These are phyloP conservation scores for Heloderma charlesbogerti DNA, from an alignment of 2,113 vertebrate genomes.

Conservation along the genomic window DNA sequence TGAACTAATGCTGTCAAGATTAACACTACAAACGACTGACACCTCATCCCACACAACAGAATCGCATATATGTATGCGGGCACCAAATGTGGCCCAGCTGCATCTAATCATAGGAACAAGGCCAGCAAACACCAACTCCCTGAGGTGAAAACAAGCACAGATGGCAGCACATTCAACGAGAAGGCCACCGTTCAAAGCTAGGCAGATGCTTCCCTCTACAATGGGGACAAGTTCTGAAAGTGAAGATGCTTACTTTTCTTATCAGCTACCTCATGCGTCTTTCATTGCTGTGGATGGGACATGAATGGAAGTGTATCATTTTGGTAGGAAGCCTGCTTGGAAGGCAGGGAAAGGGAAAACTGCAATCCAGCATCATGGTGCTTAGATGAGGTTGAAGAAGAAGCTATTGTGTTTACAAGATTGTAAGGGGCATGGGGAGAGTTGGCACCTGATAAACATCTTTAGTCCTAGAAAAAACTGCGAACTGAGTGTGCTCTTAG, in stretches of 20 bases:
- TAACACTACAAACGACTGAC: not conserved
- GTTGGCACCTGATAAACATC: conserved; percentile 13
- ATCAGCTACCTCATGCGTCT: not conserved
- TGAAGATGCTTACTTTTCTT: not conserved
- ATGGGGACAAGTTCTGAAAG: not conserved
- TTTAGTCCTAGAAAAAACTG: not conserved
- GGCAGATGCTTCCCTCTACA: not conserved
- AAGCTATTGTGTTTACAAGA: not conserved
- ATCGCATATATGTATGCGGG: not conserved
- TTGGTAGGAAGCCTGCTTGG: not conserved
- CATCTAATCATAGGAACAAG: conserved; percentile 30
- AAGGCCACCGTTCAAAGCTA: not conserved
- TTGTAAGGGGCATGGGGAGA: not conserved
- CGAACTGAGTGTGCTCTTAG: conserved; percentile 58
- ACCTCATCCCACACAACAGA: conserved; percentile 14
- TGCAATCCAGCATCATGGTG: not conserved
- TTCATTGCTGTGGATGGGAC: not conserved
- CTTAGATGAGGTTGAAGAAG: not conserved
- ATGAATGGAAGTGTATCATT: not conserved
- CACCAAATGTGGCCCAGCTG: fast-evolving
- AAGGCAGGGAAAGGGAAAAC: fast-evolving
- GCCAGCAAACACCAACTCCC: not conserved
- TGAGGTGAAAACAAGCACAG: not conserved
- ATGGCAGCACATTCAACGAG: conserved; percentile 1
- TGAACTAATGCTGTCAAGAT: not conserved